Percentiles rank a stretch among this genome's conserved stretches.
These are phyloP conservation scores for Leptinotarsa peninsularis DNA, from an alignment of 2,888 invertebrate species.

Conservation along the genomic window DNA sequence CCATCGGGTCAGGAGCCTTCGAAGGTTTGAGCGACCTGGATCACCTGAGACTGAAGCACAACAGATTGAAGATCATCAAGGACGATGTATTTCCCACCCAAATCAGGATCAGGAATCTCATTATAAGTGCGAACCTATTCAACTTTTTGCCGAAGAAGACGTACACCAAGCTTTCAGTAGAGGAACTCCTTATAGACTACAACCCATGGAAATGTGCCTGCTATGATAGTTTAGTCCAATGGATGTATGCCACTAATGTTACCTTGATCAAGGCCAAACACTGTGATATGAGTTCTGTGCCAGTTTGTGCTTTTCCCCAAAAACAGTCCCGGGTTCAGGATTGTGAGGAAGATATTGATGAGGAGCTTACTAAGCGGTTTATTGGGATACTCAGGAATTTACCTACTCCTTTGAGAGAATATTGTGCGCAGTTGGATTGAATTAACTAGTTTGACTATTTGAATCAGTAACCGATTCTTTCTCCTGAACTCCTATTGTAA, in stretches of 20 bases:
- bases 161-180: background rate
- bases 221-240: constrained; percentile 35
- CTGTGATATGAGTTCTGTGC: constrained; percentile 42
- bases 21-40: constrained; percentile 46
- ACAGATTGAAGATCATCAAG: constrained; percentile 34
- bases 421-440: no score
- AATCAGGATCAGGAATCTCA: background rate
- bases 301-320: constrained; percentile 42
- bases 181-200: background rate
- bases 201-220: background rate
- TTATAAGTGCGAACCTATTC: background rate
- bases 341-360: constrained; percentile 44
- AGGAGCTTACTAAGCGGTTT: constrained; percentile 41
- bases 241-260: constrained; percentile 47
- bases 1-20: constrained; percentile 51
- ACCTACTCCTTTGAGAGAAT: constrained; percentile 3
- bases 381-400: constrained; percentile 32
- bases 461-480: no score
- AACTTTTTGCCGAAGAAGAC: background rate
- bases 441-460: no score
- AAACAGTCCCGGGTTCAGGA: constrained; percentile 7
- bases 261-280: constrained; percentile 35
- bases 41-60: constrained; percentile 50
- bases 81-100: background rate
- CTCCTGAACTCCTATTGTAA: no score